Percentiles rank a stretch among this genome's conserved stretches.
These are phyloP conservation scores for Apeira syringaria DNA, from an alignment of 2,888 invertebrate genomes.

Conservation along the genomic window DNA sequence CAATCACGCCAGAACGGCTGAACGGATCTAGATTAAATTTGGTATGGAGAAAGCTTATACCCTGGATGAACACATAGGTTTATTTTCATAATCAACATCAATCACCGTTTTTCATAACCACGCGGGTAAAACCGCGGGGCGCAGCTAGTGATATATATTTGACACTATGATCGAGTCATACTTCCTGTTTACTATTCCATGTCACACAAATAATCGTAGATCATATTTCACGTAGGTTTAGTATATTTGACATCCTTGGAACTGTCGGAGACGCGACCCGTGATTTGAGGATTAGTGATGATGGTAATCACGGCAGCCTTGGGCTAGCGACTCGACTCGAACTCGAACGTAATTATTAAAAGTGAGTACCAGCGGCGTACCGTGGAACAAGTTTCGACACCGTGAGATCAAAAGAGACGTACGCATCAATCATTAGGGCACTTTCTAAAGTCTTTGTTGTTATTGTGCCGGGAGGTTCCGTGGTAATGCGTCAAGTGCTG, in stretches of 20 bases:
- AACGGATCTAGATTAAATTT: too few species aligned
- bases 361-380: constrained; percentile 21
- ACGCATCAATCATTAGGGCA: constrained; percentile 67
- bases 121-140: too few species aligned
- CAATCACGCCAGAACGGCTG: too few species aligned
- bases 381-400: constrained; percentile 63
- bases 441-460: constrained; percentile 69
- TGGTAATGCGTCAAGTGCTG: constrained; percentile 22
- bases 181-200: constrained; percentile 1
- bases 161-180: too few species aligned
- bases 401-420: constrained; percentile 55
- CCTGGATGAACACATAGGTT: too few species aligned
- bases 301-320: constrained; percentile 45
- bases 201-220: constrained; percentile 19
- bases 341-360: constrained; percentile 20
- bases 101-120: too few species aligned
- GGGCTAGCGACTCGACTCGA: constrained; percentile 34
- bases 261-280: neutral
- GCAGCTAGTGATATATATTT: too few species aligned
- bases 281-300: constrained; percentile 30
- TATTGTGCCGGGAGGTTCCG: constrained; percentile 34
- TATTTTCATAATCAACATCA: too few species aligned
- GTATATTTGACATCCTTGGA: constrained; percentile 1
- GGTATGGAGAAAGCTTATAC: too few species aligned
- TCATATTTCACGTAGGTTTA: neutral